Conservation (phyloP, 2,888 invertebrate species). For the Tachina lurida region DNA sequence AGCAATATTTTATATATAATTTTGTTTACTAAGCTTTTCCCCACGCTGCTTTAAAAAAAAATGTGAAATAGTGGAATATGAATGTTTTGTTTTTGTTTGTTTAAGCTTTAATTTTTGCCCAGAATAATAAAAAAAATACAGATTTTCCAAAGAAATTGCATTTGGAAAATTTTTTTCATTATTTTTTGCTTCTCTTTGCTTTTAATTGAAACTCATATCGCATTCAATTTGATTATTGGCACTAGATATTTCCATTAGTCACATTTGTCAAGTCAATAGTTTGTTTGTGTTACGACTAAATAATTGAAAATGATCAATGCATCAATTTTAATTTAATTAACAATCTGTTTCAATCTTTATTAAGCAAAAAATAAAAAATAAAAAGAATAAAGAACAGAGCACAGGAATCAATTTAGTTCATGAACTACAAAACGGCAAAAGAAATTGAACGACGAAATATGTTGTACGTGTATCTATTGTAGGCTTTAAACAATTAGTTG, state of each 20-base stretch:
- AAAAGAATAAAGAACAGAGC: not conserved
- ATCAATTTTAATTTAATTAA: constrained; percentile 33
- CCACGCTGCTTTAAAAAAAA: no score
- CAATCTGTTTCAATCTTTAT: constrained; percentile 1
- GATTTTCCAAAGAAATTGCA: no score
- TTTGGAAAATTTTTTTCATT: no score
- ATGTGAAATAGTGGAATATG: no score
- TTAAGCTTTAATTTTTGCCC: no score
- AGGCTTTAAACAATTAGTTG: not conserved
- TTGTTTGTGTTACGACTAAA: not conserved
- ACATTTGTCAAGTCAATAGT: not conserved
- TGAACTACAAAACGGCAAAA: not conserved
- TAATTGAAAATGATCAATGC: constrained; percentile 6
- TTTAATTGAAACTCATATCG: not conserved
- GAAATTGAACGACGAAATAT: not conserved
- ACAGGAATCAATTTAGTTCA: not conserved
- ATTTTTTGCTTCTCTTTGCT: no score
- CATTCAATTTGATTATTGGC: not conserved
- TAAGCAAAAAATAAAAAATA: not conserved
- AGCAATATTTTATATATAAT: no score
- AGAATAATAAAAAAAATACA: no score
- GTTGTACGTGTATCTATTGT: not conserved
- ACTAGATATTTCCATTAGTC: not conserved
- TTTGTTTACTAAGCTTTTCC: no score
- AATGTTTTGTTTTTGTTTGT: no score